Percentiles rank a stretch among this genome's conserved stretches.
phyloP scores from a whole-genome alignment of 2,888 invertebrate species.

The Poecilobothrus nobilitatus region DNA sequence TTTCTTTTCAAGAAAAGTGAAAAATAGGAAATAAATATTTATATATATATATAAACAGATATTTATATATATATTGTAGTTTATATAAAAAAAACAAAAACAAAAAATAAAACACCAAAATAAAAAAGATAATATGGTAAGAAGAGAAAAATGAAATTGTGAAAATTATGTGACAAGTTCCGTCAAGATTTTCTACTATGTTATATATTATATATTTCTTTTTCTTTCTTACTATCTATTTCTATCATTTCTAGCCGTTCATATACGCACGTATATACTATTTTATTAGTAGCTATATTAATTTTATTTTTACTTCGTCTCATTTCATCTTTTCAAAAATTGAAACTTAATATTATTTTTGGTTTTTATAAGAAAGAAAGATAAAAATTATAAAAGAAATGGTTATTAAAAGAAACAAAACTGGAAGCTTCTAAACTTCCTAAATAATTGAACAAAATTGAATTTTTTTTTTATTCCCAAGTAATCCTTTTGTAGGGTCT shows the following conservation, averaged over 20 bases:
- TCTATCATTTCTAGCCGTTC: not conserved
- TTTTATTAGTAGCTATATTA: not conserved
- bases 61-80: too few relatives aligned
- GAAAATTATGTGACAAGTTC: conserved; percentile 1
- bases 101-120: not conserved
- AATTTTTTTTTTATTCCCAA: too few relatives aligned
- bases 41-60: not conserved
- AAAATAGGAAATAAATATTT: not conserved
- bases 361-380: too few relatives aligned
- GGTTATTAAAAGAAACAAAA: too few relatives aligned
- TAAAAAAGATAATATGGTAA: not conserved
- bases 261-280: too few relatives aligned
- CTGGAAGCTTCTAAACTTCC: too few relatives aligned
- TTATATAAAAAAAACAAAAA: not conserved
- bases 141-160: not conserved
- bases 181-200: conserved; percentile 1
- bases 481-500: too few relatives aligned
- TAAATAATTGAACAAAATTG: too few relatives aligned
- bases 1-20: not conserved
- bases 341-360: not conserved
- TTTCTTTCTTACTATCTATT: not conserved
- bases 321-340: not conserved
- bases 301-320: not conserved
- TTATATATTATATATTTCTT: not conserved
- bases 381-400: too few relatives aligned